phyloP scores from a whole-genome alignment of 1,140 invertebrate species.

The Phthorimaea operculella region DNA sequence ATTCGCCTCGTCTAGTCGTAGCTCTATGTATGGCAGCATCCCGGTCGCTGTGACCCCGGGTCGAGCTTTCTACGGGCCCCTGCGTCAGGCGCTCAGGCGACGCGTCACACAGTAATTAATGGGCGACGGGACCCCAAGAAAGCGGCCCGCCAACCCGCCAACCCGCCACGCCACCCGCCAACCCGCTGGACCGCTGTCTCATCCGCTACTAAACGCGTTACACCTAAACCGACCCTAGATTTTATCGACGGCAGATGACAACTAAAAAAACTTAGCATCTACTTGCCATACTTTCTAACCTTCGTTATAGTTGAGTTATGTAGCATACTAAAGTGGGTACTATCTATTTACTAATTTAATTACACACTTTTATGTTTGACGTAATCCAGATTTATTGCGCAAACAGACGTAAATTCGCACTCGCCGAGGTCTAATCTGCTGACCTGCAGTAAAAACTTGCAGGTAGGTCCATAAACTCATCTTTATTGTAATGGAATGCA shows the following conservation, averaged over 20 bases:
- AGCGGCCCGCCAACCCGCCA: constrained; percentile 6
- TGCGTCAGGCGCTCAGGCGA: constrained; percentile 25
- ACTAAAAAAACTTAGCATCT: too few species aligned
- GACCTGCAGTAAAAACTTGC: constrained; percentile 1
- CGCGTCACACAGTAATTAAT: constrained; percentile 34
- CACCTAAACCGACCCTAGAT: constrained; percentile 1
- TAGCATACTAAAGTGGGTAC: too few species aligned
- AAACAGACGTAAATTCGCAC: too few species aligned
- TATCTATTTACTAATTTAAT: too few species aligned
- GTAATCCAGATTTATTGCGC: too few species aligned
- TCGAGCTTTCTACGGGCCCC: constrained; percentile 32
- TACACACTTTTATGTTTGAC: too few species aligned
- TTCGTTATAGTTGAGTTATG: too few species aligned
- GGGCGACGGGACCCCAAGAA: constrained; percentile 21
- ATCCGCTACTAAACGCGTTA: neutral
- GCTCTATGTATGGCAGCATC: constrained; percentile 10
- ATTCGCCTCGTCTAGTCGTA: too few species aligned
- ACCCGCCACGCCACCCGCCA: too few species aligned
- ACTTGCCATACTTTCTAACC: too few species aligned
- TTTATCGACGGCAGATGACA: neutral
- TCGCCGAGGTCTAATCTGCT: neutral
- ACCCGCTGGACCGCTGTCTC: neutral
- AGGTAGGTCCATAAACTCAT: constrained; percentile 14
- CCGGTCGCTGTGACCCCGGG: constrained; percentile 21
- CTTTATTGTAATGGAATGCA: constrained; percentile 23